A percentile compares a stretch with the other conserved stretches of the same genome.
phyloP scores from a whole-genome alignment of 1,140 invertebrate genomes.

The Batillaria attramentaria region DNA sequence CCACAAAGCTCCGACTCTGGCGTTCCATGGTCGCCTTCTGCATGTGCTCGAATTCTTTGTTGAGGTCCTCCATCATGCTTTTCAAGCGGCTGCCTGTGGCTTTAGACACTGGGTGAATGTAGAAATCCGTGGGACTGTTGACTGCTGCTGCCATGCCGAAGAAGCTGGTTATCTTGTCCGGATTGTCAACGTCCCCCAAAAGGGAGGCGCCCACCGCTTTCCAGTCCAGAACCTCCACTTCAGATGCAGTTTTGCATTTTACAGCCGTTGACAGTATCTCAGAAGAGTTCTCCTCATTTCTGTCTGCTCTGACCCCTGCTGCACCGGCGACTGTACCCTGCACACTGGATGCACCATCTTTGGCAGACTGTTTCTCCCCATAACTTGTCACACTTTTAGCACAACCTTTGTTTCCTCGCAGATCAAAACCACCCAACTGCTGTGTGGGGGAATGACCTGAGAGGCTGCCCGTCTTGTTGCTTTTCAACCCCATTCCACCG shows the following conservation, averaged over 20 bases:
- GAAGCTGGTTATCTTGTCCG: neutral
- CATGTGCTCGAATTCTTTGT: slow-evolving; percentile 33
- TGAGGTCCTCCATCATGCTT: slow-evolving; percentile 43
- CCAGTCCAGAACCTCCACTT: neutral
- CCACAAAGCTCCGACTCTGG: slow-evolving; percentile 30
- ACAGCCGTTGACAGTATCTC: neutral
- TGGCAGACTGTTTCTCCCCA: too few relatives aligned
- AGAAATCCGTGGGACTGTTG: slow-evolving; percentile 44
- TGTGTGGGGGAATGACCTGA: too few relatives aligned
- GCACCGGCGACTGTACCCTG: neutral
- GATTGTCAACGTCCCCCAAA: neutral
- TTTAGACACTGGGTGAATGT: slow-evolving; percentile 43
- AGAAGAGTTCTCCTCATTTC: neutral
- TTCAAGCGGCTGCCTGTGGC: slow-evolving; percentile 40
- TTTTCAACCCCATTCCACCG: too few relatives aligned
- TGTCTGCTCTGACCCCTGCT: neutral
- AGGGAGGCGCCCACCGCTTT: neutral
- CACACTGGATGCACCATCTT: too few relatives aligned
- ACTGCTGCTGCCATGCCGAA: slow-evolving; percentile 43
- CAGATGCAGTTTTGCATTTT: slow-evolving; percentile 10
- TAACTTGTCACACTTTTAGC: too few relatives aligned
- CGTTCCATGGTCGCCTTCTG: slow-evolving; percentile 34
- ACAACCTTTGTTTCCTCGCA: too few relatives aligned
- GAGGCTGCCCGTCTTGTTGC: too few relatives aligned
- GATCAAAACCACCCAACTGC: too few relatives aligned